Evolutionary conservation across 2,888 invertebrate species (phyloP).

Genomic region (Euproctis similis): DNA sequence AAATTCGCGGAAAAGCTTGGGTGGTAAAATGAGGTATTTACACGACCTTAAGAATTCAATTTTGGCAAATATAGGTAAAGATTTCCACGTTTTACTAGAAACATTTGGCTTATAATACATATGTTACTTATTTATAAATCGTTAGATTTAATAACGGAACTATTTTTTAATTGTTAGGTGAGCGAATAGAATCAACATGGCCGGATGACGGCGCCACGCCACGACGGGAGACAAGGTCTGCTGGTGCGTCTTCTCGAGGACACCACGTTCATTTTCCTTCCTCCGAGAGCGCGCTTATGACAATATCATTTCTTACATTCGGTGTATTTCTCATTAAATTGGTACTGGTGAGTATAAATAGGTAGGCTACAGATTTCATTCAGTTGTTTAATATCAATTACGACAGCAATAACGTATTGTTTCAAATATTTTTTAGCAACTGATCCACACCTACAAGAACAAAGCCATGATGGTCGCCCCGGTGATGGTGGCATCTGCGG

Average conservation of each 20-base stretch:
- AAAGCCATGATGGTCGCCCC: constrained; percentile 71
- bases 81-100: no score
- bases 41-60: constrained; percentile 76
- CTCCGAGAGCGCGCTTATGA: constrained; percentile 86
- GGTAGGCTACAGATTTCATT: no score
- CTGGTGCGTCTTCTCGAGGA: constrained; percentile 50
- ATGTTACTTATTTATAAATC: no score
- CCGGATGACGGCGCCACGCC: constrained; percentile 41
- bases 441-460: constrained; percentile 79
- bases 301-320: constrained; percentile 89
- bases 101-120: no score
- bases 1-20: constrained; percentile 54
- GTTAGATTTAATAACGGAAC: no score
- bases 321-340: constrained; percentile 89
- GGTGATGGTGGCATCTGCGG: constrained; percentile 57
- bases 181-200: constrained; percentile 65
- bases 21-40: constrained; percentile 76
- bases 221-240: constrained; percentile 22
- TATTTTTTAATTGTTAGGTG: constrained; percentile 56
- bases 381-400: no score
- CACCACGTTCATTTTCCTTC: constrained; percentile 85
- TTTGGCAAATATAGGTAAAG: constrained; percentile 81
- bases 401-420: no score
- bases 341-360: constrained; percentile 79
- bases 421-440: constrained; percentile 74